phyloP scores from a whole-genome alignment of 2,888 invertebrate species.

The Lasioglossum vierecki region DNA sequence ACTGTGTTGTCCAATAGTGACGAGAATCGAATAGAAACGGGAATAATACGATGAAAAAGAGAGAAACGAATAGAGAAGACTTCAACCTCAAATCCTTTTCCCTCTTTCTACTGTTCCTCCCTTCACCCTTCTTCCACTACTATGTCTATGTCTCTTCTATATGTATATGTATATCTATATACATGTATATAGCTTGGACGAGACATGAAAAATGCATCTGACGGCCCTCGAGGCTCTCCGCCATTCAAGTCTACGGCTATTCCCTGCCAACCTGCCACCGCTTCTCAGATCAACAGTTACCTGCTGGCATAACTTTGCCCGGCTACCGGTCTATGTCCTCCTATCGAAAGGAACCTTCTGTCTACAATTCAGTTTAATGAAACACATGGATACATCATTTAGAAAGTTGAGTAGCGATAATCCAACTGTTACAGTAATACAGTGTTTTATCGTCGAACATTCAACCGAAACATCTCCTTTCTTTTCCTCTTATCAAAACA shows the following conservation, averaged over 20 bases:
- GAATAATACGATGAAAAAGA: slow-evolving; percentile 8
- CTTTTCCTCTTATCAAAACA: too few species aligned
- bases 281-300: slow-evolving; percentile 83
- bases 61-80: slow-evolving; percentile 13
- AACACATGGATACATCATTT: slow-evolving; percentile 48
- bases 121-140: not conserved
- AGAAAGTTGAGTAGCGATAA: not conserved
- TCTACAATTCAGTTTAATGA: slow-evolving; percentile 54
- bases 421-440: not conserved
- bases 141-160: slow-evolving; percentile 27
- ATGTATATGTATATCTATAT: not conserved
- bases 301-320: slow-evolving; percentile 71
- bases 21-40: slow-evolving; percentile 29
- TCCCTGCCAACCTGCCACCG: slow-evolving; percentile 78
- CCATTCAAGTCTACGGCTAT: slow-evolving; percentile 78
- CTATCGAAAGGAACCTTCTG: slow-evolving; percentile 41
- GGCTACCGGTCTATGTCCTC: slow-evolving; percentile 41
- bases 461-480: too few species aligned
- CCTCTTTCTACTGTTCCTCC: not conserved
- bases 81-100: slow-evolving; percentile 27
- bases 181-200: slow-evolving; percentile 71
- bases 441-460: not conserved
- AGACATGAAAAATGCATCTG: slow-evolving; percentile 83
- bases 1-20: slow-evolving; percentile 33
- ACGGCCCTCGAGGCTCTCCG: slow-evolving; percentile 79